Percentiles rank a stretch among this genome's conserved stretches.
phyloP scores from a whole-genome alignment of 92 coral and sea anemone species.

The Palythoa heliodiscus region DNA sequence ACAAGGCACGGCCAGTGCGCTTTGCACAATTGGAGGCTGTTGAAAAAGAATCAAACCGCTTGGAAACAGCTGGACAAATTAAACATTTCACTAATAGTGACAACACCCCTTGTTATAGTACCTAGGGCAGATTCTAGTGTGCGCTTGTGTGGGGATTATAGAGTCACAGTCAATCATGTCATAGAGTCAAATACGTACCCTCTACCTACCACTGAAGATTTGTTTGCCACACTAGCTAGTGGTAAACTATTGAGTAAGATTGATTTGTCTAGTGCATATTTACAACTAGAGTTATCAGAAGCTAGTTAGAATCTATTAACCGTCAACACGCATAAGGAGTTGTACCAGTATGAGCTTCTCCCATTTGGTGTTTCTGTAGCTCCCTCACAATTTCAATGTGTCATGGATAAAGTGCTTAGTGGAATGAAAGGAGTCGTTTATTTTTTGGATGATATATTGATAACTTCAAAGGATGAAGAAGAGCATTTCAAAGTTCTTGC shows the following conservation, averaged over 20 bases:
- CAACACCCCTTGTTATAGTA: not conserved
- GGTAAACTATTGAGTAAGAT: too few relatives aligned
- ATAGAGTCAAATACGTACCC: conserved; percentile 38
- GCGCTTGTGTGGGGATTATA: too few relatives aligned
- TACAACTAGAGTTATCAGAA: too few relatives aligned
- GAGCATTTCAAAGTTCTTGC: conserved; percentile 31
- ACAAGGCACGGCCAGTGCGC: conserved; percentile 43
- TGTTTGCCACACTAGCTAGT: conserved; percentile 44
- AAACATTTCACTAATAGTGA: conserved; percentile 44
- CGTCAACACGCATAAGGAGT: conserved; percentile 14
- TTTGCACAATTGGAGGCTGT: conserved; percentile 45
- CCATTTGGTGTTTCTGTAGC: conserved; percentile 35
- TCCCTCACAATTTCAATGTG: too few relatives aligned
- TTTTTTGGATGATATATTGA: conserved; percentile 28
- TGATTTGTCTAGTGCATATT: conserved; percentile 29
- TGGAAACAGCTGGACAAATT: conserved; percentile 45
- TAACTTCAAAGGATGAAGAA: conserved; percentile 28
- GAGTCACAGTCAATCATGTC: not conserved
- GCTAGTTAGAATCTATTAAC: too few relatives aligned
- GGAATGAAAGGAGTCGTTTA: conserved; percentile 30
- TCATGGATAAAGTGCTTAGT: too few relatives aligned
- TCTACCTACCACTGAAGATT: conserved; percentile 39
- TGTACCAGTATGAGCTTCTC: conserved; percentile 31
- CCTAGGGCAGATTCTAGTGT: too few relatives aligned
- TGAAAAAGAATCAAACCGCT: conserved; percentile 30